Percentiles rank a stretch among this genome's conserved stretches.
Evolutionary conservation across 2,797 vertebrate species (phyloP).

Genomic region (Coregonus ussuriensis): DNA sequence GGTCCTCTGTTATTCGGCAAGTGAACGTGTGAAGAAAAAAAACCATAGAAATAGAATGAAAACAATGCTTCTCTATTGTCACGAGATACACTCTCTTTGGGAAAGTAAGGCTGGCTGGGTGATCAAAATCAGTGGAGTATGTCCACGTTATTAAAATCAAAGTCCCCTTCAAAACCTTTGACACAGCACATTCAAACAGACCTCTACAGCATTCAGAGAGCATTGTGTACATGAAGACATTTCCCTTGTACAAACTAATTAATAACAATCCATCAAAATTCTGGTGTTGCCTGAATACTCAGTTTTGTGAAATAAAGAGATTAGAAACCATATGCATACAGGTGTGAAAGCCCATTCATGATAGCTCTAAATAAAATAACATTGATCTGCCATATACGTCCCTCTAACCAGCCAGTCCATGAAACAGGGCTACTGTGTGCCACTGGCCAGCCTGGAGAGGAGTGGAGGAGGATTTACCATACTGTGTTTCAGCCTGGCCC

Average conservation of each 20-base stretch:
- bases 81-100: background rate
- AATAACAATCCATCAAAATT: background rate
- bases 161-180: background rate
- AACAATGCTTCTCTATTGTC: background rate
- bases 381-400: background rate
- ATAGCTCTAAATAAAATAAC: background rate
- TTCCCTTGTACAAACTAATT: background rate
- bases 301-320: background rate
- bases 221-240: background rate
- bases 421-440: background rate
- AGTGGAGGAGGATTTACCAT: background rate
- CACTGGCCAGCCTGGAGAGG: background rate
- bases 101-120: background rate
- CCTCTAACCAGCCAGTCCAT: background rate
- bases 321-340: background rate
- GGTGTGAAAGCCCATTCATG: background rate
- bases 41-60: no score
- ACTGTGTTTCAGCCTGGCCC: background rate
- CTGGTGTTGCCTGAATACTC: background rate
- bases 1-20: constrained; percentile 17
- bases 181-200: background rate
- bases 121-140: background rate
- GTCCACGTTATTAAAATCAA: background rate
- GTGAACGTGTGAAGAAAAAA: background rate
- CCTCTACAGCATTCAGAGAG: background rate